Evolutionary conservation across 2,113 vertebrate species (phyloP).

Genomic region (Acrocephalus arundinaceus): DNA sequence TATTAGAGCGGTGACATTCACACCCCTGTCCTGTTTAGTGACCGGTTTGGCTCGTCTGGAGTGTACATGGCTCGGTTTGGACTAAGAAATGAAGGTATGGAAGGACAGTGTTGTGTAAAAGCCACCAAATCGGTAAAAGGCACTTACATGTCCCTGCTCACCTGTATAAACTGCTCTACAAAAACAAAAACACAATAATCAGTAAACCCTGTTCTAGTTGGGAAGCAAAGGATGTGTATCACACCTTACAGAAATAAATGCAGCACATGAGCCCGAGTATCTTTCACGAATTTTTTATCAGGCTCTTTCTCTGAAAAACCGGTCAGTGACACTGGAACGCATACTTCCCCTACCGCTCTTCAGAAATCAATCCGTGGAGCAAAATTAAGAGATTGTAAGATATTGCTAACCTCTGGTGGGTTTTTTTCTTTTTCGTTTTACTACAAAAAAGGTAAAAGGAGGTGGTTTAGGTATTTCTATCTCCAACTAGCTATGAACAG

Average conservation of each 20-base stretch:
- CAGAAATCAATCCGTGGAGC: background rate
- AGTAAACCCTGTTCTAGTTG: fast-evolving
- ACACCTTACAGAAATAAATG: background rate
- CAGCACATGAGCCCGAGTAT: fast-evolving
- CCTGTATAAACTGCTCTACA: fast-evolving
- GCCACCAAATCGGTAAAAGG: background rate
- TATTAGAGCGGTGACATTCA: background rate
- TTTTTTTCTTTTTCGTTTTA: background rate
- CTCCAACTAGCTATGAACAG: background rate
- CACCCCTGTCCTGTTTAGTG: background rate
- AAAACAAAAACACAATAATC: background rate
- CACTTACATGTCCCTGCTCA: fast-evolving
- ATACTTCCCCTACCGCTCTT: fast-evolving
- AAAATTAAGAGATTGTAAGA: background rate
- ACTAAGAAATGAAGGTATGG: background rate
- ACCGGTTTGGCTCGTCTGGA: background rate
- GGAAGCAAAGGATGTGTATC: background rate
- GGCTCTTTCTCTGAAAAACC: background rate
- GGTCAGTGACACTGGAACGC: background rate
- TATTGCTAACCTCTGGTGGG: background rate
- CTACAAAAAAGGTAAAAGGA: background rate
- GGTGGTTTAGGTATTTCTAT: background rate
- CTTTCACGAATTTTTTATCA: fast-evolving
- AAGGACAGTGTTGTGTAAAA: background rate
- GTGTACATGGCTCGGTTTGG: fast-evolving